A percentile compares a stretch with the other conserved stretches of the same genome.
Evolutionary conservation across 2,888 invertebrate genomes (phyloP).

Genomic region (Cheilosia pagana): DNA sequence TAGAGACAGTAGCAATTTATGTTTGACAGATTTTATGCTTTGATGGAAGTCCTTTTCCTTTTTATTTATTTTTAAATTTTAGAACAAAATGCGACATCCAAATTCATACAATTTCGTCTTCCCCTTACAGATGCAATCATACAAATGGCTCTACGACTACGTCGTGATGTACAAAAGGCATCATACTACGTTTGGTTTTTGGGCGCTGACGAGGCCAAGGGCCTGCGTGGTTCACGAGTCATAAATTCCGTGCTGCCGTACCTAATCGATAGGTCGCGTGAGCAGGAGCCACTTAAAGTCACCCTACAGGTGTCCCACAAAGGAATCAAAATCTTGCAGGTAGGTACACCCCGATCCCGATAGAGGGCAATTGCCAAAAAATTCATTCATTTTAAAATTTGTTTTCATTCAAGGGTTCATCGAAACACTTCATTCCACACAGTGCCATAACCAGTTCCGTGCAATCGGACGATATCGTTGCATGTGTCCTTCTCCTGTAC

Average conservation of each 20-base stretch:
- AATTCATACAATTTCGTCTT: neutral
- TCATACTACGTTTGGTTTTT: slow-evolving; percentile 97
- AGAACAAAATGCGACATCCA: too few relatives aligned
- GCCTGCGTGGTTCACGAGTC: slow-evolving; percentile 92
- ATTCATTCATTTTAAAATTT: slow-evolving; percentile 2
- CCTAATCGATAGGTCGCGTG: slow-evolving; percentile 92
- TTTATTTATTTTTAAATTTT: too few relatives aligned
- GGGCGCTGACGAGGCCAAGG: slow-evolving; percentile 97
- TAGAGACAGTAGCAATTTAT: too few relatives aligned
- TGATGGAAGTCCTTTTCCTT: too few relatives aligned
- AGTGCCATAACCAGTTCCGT: slow-evolving; percentile 96
- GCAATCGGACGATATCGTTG: slow-evolving; percentile 96
- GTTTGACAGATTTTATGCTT: too few relatives aligned
- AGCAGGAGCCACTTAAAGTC: slow-evolving; percentile 95
- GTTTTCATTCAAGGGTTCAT: slow-evolving; percentile 84
- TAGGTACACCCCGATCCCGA: slow-evolving; percentile 64
- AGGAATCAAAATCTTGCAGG: slow-evolving; percentile 97
- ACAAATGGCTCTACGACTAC: slow-evolving; percentile 90
- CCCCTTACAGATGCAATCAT: slow-evolving; percentile 72
- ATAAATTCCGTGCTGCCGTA: slow-evolving; percentile 93
- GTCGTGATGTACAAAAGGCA: slow-evolving; percentile 94
- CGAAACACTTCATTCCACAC: slow-evolving; percentile 97
- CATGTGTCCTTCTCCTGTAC: slow-evolving; percentile 95
- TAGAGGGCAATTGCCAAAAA: neutral
- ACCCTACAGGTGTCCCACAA: slow-evolving; percentile 96